These are phyloP conservation scores for Agonopterix heracliana DNA, from an alignment of 2,888 invertebrate genomes.

Conservation along the genomic window DNA sequence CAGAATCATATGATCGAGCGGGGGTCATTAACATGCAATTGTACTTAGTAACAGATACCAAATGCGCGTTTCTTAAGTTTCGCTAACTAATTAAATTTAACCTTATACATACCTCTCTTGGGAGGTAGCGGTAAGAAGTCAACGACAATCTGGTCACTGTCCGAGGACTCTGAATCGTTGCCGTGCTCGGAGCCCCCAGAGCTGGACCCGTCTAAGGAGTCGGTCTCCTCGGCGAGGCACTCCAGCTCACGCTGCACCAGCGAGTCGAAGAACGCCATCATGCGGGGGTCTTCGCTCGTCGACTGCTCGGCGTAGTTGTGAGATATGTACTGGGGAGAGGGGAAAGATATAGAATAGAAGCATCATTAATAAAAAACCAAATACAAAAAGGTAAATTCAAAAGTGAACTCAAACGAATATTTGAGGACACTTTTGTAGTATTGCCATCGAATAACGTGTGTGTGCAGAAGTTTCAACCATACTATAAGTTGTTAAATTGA, in stretches of 20 bases:
- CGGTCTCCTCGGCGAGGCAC: slow-evolving; percentile 79
- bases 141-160: slow-evolving; percentile 47
- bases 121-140: slow-evolving; percentile 55
- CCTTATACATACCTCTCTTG: slow-evolving; percentile 54
- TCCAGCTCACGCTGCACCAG: slow-evolving; percentile 93
- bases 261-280: slow-evolving; percentile 98
- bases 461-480: no score
- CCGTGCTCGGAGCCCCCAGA: slow-evolving; percentile 35
- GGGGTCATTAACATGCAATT: no score
- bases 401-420: no score
- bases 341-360: no score
- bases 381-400: no score
- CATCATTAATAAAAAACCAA: neutral
- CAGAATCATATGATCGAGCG: no score
- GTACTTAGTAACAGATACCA: no score
- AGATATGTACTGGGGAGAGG: slow-evolving; percentile 78
- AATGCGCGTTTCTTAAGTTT: no score
- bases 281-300: slow-evolving; percentile 91
- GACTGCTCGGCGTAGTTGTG: slow-evolving; percentile 94
- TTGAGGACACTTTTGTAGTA: no score
- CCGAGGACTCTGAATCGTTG: slow-evolving; percentile 52
- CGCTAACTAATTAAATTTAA: no score
- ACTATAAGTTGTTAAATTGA: no score
- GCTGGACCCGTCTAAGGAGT: slow-evolving; percentile 54
- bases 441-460: no score